Evolutionary conservation across 35 echinoderm and acorn worm species (phyloP).

Genomic region (Apostichopus parvimensis): DNA sequence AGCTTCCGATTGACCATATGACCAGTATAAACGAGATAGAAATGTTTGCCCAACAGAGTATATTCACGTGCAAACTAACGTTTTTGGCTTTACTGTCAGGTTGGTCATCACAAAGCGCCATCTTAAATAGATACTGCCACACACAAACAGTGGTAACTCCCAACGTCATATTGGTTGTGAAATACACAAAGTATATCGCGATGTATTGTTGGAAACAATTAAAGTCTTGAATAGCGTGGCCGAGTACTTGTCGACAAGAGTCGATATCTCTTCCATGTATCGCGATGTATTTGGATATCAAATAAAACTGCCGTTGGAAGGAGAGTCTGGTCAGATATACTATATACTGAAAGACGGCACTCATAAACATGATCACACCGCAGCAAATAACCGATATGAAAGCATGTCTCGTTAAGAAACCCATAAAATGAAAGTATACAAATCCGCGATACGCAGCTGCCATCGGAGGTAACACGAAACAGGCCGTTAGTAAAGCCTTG

Average conservation of each 20-base stretch:
- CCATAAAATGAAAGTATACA: conserved; percentile 11
- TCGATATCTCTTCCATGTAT: conserved; percentile 41
- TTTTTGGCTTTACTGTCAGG: neutral
- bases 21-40: neutral
- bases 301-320: conserved; percentile 35
- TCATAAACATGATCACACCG: neutral
- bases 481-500: neutral
- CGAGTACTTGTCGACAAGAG: conserved; percentile 46
- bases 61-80: neutral
- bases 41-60: conserved; percentile 11
- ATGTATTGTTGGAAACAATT: conserved; percentile 56
- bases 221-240: conserved; percentile 58
- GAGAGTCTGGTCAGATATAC: conserved; percentile 23
- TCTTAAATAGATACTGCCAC: conserved; percentile 38
- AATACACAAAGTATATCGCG: conserved; percentile 36
- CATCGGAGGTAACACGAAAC: neutral
- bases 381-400: neutral
- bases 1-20: conserved; percentile 13
- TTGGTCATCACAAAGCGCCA: neutral
- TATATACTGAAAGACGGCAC: neutral
- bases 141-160: conserved; percentile 47
- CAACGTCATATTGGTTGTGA: conserved; percentile 64
- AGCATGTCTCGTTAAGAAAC: neutral
- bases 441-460: conserved; percentile 10
- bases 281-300: neutral